A percentile compares a stretch with the other conserved stretches of the same genome.
These are phyloP conservation scores for Tanypteryx hageni DNA, from an alignment of 2,888 invertebrate genomes.

Conservation along the genomic window DNA sequence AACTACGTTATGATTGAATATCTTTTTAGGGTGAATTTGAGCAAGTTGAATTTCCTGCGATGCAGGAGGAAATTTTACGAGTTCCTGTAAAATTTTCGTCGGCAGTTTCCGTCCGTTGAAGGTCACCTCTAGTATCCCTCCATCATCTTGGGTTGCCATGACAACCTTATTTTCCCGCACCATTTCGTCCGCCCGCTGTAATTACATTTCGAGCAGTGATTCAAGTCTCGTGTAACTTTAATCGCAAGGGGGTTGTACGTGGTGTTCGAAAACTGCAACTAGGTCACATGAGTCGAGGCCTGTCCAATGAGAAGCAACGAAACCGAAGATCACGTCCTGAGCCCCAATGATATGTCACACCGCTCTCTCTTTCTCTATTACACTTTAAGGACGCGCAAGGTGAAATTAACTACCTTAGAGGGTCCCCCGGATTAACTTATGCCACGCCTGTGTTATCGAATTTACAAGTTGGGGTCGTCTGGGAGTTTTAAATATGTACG, in stretches of 20 bases:
- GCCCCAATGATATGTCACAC: background rate
- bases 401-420: slow-evolving; percentile 1
- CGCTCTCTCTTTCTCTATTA: too few species aligned
- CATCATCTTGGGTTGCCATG: slow-evolving; percentile 22
- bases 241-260: background rate
- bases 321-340: background rate
- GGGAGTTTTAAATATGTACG: background rate
- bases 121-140: background rate
- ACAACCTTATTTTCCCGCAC: background rate
- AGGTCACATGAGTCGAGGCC: background rate
- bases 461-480: background rate
- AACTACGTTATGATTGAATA: too few species aligned
- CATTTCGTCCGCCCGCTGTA: background rate
- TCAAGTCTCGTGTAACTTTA: background rate
- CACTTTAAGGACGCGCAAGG: background rate
- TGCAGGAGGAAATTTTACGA: too few species aligned
- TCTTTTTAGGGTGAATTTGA: too few species aligned
- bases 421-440: background rate
- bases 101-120: background rate
- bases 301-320: background rate
- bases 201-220: background rate
- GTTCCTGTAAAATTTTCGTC: background rate
- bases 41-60: too few species aligned
- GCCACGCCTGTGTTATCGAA: background rate
- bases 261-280: background rate